A percentile compares a stretch with the other conserved stretches of the same genome.
Evolutionary conservation across 2,797 vertebrate species (phyloP).

Genomic region (Coluber constrictor): DNA sequence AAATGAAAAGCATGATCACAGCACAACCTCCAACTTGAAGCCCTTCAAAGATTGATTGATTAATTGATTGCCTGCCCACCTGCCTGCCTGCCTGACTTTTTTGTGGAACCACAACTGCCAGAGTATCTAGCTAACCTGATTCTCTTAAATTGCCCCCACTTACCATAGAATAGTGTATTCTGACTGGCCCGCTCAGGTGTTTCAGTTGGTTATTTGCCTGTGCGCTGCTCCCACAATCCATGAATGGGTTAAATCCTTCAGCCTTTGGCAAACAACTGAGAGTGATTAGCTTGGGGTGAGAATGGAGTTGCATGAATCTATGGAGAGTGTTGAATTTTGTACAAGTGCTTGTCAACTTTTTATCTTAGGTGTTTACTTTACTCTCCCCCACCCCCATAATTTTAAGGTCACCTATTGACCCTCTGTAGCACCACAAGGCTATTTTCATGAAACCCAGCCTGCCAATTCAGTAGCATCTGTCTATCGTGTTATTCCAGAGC

Average conservation of each 20-base stretch:
- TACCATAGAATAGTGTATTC: neutral
- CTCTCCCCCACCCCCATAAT: neutral
- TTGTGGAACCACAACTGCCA: neutral
- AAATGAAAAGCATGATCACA: neutral
- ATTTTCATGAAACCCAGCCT: neutral
- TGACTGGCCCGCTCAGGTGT: neutral
- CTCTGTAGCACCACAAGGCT: too few relatives aligned
- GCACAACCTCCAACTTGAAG: neutral
- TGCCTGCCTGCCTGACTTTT: neutral
- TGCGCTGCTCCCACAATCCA: too few relatives aligned
- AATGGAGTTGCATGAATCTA: neutral
- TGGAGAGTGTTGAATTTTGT: neutral
- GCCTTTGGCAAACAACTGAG: too few relatives aligned
- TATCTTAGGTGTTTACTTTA: neutral
- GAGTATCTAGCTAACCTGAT: neutral
- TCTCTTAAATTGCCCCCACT: neutral
- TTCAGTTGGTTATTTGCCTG: neutral
- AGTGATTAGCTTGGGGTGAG: neutral
- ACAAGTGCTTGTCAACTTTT: neutral
- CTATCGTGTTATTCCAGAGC: neutral
- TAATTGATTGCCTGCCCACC: too few relatives aligned
- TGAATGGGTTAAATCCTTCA: too few relatives aligned
- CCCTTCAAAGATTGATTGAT: neutral
- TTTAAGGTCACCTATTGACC: neutral
- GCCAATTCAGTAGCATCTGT: neutral